These are phyloP conservation scores for Drosophila villosipedis DNA, from an alignment of 2,888 invertebrate species.

Conservation along the genomic window DNA sequence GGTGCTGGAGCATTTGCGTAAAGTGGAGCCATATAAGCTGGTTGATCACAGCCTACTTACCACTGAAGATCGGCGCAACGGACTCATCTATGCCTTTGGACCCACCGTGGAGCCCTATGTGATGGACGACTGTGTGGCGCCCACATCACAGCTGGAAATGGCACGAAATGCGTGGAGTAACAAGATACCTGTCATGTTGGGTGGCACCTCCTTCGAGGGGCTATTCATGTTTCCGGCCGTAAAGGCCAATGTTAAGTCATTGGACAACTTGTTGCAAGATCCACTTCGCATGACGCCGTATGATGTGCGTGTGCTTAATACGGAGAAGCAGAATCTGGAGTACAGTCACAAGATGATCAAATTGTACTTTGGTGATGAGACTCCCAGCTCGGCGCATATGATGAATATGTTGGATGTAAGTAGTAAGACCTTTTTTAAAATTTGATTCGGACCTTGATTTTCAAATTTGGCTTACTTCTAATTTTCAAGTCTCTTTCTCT, in stretches of 20 bases:
- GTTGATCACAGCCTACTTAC: slow-evolving; percentile 73
- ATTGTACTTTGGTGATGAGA: slow-evolving; percentile 69
- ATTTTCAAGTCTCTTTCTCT: not conserved
- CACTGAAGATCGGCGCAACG: slow-evolving; percentile 71
- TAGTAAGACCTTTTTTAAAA: not conserved
- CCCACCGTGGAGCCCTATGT: slow-evolving; percentile 82
- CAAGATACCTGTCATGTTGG: slow-evolving; percentile 79
- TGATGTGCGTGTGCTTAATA: slow-evolving; percentile 48
- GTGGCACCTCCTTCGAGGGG: slow-evolving; percentile 83
- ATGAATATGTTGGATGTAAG: slow-evolving; percentile 64
- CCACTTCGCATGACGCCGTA: slow-evolving; percentile 55
- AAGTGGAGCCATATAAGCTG: slow-evolving; percentile 72
- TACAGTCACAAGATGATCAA: slow-evolving; percentile 78
- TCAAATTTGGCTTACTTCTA: no score
- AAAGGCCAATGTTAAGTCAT: slow-evolving; percentile 48
- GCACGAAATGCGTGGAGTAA: slow-evolving; percentile 81
- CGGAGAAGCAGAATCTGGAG: slow-evolving; percentile 58
- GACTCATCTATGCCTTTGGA: slow-evolving; percentile 74
- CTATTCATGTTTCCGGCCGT: slow-evolving; percentile 76
- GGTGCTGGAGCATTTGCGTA: slow-evolving; percentile 83
- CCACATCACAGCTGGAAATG: slow-evolving; percentile 76
- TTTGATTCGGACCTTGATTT: no score
- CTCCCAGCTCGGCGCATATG: slow-evolving; percentile 52
- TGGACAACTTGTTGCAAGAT: slow-evolving; percentile 60
- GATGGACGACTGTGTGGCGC: slow-evolving; percentile 77